phyloP scores from a whole-genome alignment of 2,113 vertebrate genomes.

The Cromileptes altivelis region DNA sequence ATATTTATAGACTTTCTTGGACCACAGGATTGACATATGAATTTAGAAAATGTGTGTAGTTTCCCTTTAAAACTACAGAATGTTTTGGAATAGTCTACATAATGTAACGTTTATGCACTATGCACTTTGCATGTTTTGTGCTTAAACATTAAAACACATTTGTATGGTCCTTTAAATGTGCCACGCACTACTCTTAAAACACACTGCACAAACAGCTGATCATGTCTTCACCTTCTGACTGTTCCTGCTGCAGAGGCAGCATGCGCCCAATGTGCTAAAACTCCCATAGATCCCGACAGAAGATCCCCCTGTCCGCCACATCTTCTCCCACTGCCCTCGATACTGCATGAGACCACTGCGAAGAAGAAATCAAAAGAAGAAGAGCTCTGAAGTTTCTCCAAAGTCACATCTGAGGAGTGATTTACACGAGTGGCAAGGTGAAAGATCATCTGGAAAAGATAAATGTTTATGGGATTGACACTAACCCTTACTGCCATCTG shows the following conservation, averaged over 20 bases:
- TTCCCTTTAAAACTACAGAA: no score
- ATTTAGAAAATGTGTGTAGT: no score
- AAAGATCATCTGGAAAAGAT: neutral
- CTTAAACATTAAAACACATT: neutral
- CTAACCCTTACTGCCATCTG: slow-evolving; percentile 93
- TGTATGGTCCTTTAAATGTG: neutral
- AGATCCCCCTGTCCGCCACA: slow-evolving; percentile 98
- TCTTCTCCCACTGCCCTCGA: slow-evolving; percentile 92
- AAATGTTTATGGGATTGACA: slow-evolving; percentile 9
- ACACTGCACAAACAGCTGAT: neutral
- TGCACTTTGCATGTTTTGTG: neutral
- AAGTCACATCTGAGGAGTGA: neutral
- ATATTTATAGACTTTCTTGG: no score
- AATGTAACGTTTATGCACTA: no score
- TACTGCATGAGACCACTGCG: slow-evolving; percentile 90
- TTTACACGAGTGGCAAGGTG: neutral
- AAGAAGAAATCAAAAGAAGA: slow-evolving; percentile 11
- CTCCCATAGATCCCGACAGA: slow-evolving; percentile 93
- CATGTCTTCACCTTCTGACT: slow-evolving; percentile 86
- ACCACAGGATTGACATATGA: no score
- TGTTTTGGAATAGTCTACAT: neutral
- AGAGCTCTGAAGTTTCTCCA: neutral
- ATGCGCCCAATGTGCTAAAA: slow-evolving; percentile 94
- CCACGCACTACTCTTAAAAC: neutral
- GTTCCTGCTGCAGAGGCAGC: slow-evolving; percentile 85